Conservation (phyloP, 1,140 invertebrate species). For the Psilanteris sp. region DNA sequence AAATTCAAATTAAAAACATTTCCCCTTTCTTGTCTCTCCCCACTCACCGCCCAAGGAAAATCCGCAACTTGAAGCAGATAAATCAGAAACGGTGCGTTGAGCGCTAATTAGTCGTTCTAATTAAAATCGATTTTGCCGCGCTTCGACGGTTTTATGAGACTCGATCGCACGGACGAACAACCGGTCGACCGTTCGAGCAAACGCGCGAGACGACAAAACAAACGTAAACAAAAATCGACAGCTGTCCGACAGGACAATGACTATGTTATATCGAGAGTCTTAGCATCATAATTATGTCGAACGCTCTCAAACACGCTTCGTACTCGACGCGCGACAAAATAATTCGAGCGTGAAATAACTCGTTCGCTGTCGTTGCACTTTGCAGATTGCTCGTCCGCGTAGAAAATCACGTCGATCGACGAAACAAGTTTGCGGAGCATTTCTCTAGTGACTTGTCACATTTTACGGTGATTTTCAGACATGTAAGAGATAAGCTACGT, state of each 20-base stretch:
- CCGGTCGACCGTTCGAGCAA: too few species aligned
- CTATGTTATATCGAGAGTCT: slow-evolving; percentile 2
- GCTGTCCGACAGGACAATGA: background rate
- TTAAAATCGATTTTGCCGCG: slow-evolving; percentile 12
- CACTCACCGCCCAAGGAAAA: too few species aligned
- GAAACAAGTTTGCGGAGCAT: slow-evolving; percentile 19
- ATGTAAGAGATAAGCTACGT: slow-evolving; percentile 9
- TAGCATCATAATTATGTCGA: slow-evolving; percentile 28
- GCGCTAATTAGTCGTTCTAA: slow-evolving; percentile 49
- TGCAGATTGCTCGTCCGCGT: slow-evolving; percentile 28
- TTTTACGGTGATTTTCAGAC: slow-evolving; percentile 20
- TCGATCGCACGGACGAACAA: too few species aligned
- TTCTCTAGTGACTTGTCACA: slow-evolving; percentile 31
- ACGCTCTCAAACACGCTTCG: background rate
- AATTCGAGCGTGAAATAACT: slow-evolving; percentile 42
- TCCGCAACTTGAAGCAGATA: too few species aligned
- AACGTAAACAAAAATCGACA: background rate
- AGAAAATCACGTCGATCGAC: slow-evolving; percentile 37
- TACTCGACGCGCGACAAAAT: slow-evolving; percentile 26
- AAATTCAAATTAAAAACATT: too few species aligned
- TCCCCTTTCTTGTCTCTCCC: too few species aligned
- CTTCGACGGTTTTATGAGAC: too few species aligned
- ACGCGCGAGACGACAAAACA: background rate
- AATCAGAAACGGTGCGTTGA: slow-evolving; percentile 38
- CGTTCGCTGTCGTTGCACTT: slow-evolving; percentile 31